A percentile compares a stretch with the other conserved stretches of the same genome.
These are phyloP conservation scores for Delia radicum DNA, from an alignment of 1,140 invertebrate genomes.

Conservation along the genomic window DNA sequence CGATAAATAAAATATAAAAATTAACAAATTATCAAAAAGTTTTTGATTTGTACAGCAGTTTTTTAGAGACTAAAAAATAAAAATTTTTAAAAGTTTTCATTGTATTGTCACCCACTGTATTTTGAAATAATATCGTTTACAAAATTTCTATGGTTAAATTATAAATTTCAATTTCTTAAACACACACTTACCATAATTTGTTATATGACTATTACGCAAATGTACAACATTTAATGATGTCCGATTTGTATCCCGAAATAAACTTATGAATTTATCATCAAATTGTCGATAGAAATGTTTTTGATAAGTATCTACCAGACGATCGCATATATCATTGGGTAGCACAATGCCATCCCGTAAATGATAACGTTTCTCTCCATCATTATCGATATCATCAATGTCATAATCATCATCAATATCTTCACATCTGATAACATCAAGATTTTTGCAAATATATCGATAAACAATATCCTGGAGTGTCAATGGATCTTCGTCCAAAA, in stretches of 20 bases:
- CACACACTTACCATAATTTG: slow-evolving; percentile 61
- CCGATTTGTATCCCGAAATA: slow-evolving; percentile 68
- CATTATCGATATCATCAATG: background rate
- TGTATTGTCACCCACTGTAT: too few relatives aligned
- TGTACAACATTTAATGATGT: slow-evolving; percentile 72
- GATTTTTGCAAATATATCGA: slow-evolving; percentile 64
- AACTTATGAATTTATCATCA: slow-evolving; percentile 68
- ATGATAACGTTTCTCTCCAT: background rate
- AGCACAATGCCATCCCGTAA: slow-evolving; percentile 58
- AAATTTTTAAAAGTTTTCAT: too few relatives aligned
- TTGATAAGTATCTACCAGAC: slow-evolving; percentile 64
- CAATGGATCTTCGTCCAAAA: slow-evolving; percentile 50
- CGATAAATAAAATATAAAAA: too few relatives aligned
- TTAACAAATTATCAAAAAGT: too few relatives aligned
- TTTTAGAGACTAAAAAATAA: too few relatives aligned
- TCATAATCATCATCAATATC: slow-evolving; percentile 18
- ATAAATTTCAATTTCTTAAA: too few relatives aligned
- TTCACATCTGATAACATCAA: slow-evolving; percentile 62
- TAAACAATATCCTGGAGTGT: slow-evolving; percentile 65
- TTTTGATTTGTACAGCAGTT: too few relatives aligned
- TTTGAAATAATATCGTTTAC: too few relatives aligned
- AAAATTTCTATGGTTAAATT: too few relatives aligned
- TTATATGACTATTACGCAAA: slow-evolving; percentile 70
- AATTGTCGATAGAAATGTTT: slow-evolving; percentile 59
- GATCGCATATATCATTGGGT: slow-evolving; percentile 72